Evolutionary conservation across 2,888 invertebrate genomes (phyloP), one percentile per base, ranked within the genome.

Genomic region (Alsophila aescularia): DNA sequence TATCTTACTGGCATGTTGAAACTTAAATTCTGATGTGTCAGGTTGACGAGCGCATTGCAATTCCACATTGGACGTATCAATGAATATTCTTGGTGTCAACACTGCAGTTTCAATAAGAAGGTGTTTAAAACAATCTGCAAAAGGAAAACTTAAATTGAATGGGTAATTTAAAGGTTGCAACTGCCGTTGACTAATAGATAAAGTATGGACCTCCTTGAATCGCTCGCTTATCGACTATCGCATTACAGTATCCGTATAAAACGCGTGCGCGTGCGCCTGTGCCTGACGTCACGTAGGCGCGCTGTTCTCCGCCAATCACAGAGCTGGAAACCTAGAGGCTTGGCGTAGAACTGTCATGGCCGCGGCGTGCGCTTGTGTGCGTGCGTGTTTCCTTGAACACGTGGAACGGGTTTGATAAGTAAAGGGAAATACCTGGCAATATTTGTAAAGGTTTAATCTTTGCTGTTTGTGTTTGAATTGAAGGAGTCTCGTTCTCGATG

Each of bases 281-380:
- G 78, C 72, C 21, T 49, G 53, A 87, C 24, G 13, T n/a, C 10
- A 35, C 16, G 69, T 79, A 87, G 88, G 87, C 86, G 67, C 81
- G 87, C 56, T 73, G 56, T 50, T 52, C 27, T 70, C 69, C 53
- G 44, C 89, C 87, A 89, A 89, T 89, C 79, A 73, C 69, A 48
- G 65, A 6, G 47, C 57, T 16, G 54, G 27, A 67, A 24, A 76
- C 74, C 62, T 59, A 83, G 87, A 78, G 90, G 90, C 89, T 85
- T 73, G 90, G 60, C 78, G 41, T 41, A 57, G 47, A 64, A 69
- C 75, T 75, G 75, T 81, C 80, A 87, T 82, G 85, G 84, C 83
- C 77, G 79, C 70, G 58, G 60, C 62, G 54, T 63, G 24, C 16
- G 70, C 63, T 56, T 64, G 62, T 53, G 55, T 58, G 63, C 32